Base-by-base conservation (phyloP, 1,140 invertebrate species). In the Camponotus pennsylvanicus region DNA sequence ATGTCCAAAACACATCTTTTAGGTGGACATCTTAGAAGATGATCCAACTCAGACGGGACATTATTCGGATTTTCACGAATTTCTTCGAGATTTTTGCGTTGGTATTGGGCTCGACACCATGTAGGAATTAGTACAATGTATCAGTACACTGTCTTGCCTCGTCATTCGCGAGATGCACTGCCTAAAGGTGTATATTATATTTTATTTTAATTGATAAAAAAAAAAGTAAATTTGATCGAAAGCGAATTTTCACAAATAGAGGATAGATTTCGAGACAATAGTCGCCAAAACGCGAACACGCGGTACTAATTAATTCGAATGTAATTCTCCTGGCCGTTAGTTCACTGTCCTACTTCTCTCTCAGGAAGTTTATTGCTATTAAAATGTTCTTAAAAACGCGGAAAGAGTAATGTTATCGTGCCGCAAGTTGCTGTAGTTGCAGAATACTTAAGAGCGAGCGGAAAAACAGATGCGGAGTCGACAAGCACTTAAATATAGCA, bases 361-460 rank as follows among this genome's bases (percentile, higher is more conserved):
- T 57, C 55, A 73, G 79, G 49, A 80, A 80, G 37, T 71, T 45
- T 7, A 83, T 82, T 59, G 67, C 37, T 69, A 79, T 32, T 42
- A 40, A 45, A 45, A 73, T 73, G 15, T 69, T 32, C 13, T 52
- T 80, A 70, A 21, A 59, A 66, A 49, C 42, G 42, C 27, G 13
- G 40, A 55, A 55, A 55, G 18, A 79, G 57, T 27, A 8, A 34
- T 21, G 4, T 75, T 75, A 37, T 45, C 55, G 8, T 34, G 15
- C 49, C n/a, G 55, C 42, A 27, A 69, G 32, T 55, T 55, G n/a
- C 32, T 27, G 34, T 42, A 80, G 21, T 70, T 70, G 32, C 42
- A 11, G 0, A 57, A 70, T 80, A 80, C 34, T 80, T 80, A 80
- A 70, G 5, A 67, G 27, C 40, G 57, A 85, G 61, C 40, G 59